Evolutionary conservation across 1,140 invertebrate species (phyloP), one percentile per base, ranked within the genome.

Genomic region (Bombus sylvicola): DNA sequence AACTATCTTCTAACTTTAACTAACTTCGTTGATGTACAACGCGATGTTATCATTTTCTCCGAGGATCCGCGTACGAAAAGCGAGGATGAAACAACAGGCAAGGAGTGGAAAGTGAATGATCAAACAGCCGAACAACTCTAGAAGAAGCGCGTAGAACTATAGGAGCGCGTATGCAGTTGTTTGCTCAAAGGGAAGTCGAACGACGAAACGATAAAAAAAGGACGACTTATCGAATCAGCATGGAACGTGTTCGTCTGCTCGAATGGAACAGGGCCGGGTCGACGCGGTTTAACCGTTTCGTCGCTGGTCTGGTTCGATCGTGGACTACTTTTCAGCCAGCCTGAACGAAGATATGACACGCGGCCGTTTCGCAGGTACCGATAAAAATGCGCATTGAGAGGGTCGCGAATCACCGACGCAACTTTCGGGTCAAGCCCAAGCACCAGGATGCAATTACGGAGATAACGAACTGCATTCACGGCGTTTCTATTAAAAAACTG

Each of bases 391-490:
- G 37, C 25, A 39, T 69, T 28, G 80, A 66, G n/a, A 37, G 5
- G 72, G 37, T n/a, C 34, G 81, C 57, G 81, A 75, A 75, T 68
- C 64, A 83, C 53, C 37, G 64, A 1, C 18, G 37, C 43, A 53
- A 80, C 53, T 84, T 78, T 34, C 34, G 39, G 47, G 66, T n/a
- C 83, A 25, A 79, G 10, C 31, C 8, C 31, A 13, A 53, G 47
- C 47, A 53, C 47, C 47, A 53, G 47, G 47, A 53, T 25, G 34
- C 77, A 85, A 85, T 85, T 85, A 80, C 39, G 8, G 75, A 84
- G 75, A 80, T 80, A 85, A 80, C 83, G 83, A 85, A 62, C 47
- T 59, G 64, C 76, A 80, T 85, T 85, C 83, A 79, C 28, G 39
- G 28, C 22, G 34, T 22, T 47, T 85, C 76, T 85, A 85, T 85